These are phyloP conservation scores for Athalia rosae DNA, from an alignment of 2,888 invertebrate genomes.

Conservation along the genomic window DNA sequence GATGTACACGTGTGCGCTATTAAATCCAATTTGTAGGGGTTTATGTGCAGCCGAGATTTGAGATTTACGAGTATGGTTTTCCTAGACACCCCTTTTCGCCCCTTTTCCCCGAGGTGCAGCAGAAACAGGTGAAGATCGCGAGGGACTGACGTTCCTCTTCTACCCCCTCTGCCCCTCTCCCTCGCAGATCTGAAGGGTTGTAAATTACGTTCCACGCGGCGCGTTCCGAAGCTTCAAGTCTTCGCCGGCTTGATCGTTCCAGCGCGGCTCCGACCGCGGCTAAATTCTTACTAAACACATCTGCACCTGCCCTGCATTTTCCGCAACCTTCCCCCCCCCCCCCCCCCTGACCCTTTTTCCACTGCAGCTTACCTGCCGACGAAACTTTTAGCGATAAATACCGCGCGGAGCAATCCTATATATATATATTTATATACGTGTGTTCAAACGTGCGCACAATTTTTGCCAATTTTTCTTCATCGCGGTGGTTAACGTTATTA, in stretches of 20 bases:
- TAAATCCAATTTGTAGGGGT: background rate
- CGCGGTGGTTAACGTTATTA: no score
- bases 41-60: conserved; percentile 20
- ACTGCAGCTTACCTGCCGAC: no score
- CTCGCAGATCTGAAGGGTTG: conserved; percentile 52
- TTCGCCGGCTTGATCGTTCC: conserved; percentile 56
- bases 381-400: no score
- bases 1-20: background rate
- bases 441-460: no score
- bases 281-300: no score
- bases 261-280: background rate
- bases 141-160: conserved; percentile 9
- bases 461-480: no score
- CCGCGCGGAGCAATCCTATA: no score
- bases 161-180: background rate
- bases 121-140: background rate
- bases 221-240: conserved; percentile 27
- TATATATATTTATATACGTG: no score
- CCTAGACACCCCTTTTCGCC: background rate
- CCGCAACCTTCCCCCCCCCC: no score
- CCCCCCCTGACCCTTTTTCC: no score
- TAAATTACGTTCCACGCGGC: conserved; percentile 63
- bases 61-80: conserved; percentile 18
- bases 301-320: no score
- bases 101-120: conserved; percentile 19